phyloP scores from a whole-genome alignment of 1,140 invertebrate species.

The Whitmania pigra region DNA sequence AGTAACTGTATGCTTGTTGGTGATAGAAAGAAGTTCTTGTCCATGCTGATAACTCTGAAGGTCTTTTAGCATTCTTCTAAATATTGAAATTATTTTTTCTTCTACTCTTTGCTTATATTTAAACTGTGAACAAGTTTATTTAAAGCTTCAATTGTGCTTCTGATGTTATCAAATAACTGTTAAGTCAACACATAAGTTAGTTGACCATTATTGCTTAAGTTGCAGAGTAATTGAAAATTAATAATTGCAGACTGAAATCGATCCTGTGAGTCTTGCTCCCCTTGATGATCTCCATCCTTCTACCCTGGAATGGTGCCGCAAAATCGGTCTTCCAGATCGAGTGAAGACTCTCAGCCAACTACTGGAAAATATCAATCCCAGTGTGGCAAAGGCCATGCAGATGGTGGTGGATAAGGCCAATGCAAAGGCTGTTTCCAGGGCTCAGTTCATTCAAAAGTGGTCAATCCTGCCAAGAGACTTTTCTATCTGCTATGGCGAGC shows the following conservation, averaged over 20 bases:
- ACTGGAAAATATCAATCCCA: not conserved
- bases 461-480: slow-evolving; percentile 73
- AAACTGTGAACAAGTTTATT: no score
- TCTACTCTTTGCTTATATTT: no score
- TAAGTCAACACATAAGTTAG: not conserved
- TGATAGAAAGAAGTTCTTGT: slow-evolving; percentile 71
- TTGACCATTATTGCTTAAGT: slow-evolving; percentile 22
- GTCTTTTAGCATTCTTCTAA: slow-evolving; percentile 39
- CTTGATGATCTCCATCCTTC: slow-evolving; percentile 54
- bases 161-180: no score
- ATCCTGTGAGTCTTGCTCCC: slow-evolving; percentile 56
- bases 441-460: slow-evolving; percentile 80
- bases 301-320: slow-evolving; percentile 57
- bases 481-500: slow-evolving; percentile 69
- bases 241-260: slow-evolving; percentile 51
- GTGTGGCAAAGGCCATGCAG: slow-evolving; percentile 39
- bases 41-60: slow-evolving; percentile 68
- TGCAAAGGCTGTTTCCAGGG: slow-evolving; percentile 65
- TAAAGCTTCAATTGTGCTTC: no score
- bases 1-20: slow-evolving; percentile 74
- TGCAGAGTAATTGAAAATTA: no score
- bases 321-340: slow-evolving; percentile 44
- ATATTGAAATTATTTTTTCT: no score
- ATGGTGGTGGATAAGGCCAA: slow-evolving; percentile 66
- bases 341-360: not conserved